phyloP scores from a whole-genome alignment of 1,140 invertebrate species.

The Venustaconcha ellipsiformis region DNA sequence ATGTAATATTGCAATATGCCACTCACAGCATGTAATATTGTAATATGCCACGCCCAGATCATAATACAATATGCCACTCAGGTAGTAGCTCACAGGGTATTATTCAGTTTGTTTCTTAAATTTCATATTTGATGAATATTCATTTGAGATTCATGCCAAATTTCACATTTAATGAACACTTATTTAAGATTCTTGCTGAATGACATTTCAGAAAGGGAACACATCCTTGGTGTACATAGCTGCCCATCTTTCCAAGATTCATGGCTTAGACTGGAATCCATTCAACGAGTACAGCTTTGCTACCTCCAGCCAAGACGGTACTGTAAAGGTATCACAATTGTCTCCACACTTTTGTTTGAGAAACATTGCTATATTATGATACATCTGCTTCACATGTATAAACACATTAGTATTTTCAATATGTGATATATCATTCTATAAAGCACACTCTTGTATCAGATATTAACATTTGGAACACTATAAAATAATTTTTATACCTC shows the following conservation, averaged over 20 bases:
- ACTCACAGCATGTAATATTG: too few relatives aligned
- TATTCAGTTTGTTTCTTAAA: too few relatives aligned
- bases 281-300: slow-evolving; percentile 86
- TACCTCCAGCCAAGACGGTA: slow-evolving; percentile 94
- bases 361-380: neutral
- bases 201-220: slow-evolving; percentile 76
- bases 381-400: slow-evolving; percentile 1
- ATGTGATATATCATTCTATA: neutral
- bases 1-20: too few relatives aligned
- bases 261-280: slow-evolving; percentile 94
- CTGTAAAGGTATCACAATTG: slow-evolving; percentile 77
- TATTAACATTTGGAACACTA: too few relatives aligned
- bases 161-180: neutral
- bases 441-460: neutral
- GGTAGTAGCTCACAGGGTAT: too few relatives aligned
- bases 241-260: slow-evolving; percentile 92
- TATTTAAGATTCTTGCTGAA: neutral
- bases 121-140: neutral
- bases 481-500: too few relatives aligned
- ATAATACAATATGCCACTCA: neutral
- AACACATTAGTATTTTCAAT: neutral
- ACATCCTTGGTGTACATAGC: slow-evolving; percentile 92
- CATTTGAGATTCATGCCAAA: neutral
- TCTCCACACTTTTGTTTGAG: too few relatives aligned
- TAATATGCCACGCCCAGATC: too few relatives aligned